phyloP scores from a whole-genome alignment of 1,140 invertebrate species.

The Drosophila pruinosa region DNA sequence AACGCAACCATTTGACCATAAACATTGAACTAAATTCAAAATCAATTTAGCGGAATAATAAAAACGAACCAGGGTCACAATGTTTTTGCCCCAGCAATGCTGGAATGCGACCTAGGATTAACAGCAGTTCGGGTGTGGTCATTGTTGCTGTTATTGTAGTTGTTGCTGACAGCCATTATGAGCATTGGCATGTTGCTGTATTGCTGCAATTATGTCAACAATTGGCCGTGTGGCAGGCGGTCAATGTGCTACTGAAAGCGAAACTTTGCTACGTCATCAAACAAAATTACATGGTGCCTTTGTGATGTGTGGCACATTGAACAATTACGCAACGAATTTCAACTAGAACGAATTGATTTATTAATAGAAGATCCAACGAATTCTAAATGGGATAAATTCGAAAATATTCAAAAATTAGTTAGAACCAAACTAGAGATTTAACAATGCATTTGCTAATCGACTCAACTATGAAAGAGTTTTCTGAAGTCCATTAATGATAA shows the following conservation, averaged over 20 bases:
- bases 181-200: slow-evolving; percentile 5
- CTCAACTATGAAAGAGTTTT: neutral
- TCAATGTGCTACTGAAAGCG: slow-evolving; percentile 10
- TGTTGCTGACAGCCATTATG: neutral
- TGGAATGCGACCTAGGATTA: slow-evolving; percentile 14
- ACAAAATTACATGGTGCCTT: neutral
- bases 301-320: neutral
- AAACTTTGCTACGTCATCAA: neutral
- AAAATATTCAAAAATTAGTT: neutral
- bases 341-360: neutral
- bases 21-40: slow-evolving; percentile 81
- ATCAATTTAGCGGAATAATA: slow-evolving; percentile 79
- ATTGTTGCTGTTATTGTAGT: neutral
- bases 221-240: slow-evolving; percentile 24
- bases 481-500: too few relatives aligned
- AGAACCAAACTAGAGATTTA: too few relatives aligned
- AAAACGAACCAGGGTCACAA: slow-evolving; percentile 54
- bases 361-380: neutral
- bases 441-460: neutral
- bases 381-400: neutral
- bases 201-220: slow-evolving; percentile 58
- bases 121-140: neutral
- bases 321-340: neutral
- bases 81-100: neutral
- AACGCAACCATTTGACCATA: slow-evolving; percentile 79